A percentile compares a stretch with the other conserved stretches of the same genome.
These are phyloP conservation scores for Caenorhabditis japonica DNA, from an alignment of 2,888 invertebrate genomes.

Conservation along the genomic window DNA sequence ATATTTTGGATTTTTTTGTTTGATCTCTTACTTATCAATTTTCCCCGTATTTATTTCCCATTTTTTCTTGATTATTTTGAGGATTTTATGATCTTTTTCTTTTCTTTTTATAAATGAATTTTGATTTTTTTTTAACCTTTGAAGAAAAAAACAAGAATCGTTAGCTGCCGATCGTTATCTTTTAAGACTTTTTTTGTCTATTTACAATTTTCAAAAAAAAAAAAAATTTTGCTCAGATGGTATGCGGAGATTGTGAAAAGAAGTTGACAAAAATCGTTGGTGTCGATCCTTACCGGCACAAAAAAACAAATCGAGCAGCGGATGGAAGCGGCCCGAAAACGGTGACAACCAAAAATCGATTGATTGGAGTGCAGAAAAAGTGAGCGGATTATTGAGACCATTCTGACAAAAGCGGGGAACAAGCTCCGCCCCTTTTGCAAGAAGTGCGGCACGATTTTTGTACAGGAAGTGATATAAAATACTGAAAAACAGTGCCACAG, in stretches of 20 bases:
- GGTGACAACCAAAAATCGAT: slow-evolving; percentile 59
- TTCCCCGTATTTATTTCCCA: slow-evolving; percentile 1
- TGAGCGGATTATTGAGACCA: too few species aligned
- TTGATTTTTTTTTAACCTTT: neutral
- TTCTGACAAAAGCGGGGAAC: too few species aligned
- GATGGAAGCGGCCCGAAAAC: slow-evolving; percentile 57
- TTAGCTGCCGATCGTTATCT: neutral
- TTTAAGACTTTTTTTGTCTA: neutral
- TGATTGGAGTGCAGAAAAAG: slow-evolving; percentile 69
- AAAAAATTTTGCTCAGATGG: slow-evolving; percentile 19
- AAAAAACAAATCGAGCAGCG: slow-evolving; percentile 86
- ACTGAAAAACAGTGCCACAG: too few species aligned
- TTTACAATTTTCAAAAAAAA: neutral
- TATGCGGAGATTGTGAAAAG: slow-evolving; percentile 59
- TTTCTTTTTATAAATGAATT: slow-evolving; percentile 1
- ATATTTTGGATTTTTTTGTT: slow-evolving; percentile 11
- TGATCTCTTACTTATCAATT: slow-evolving; percentile 7
- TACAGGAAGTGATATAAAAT: too few species aligned
- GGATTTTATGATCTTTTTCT: neutral
- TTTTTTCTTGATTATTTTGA: neutral
- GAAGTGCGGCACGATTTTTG: too few species aligned
- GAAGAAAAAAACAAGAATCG: neutral
- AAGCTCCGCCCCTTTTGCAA: too few species aligned
- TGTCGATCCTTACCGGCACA: slow-evolving; percentile 95
- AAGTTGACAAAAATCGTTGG: slow-evolving; percentile 84